Conservation (phyloP, 2,888 invertebrate genomes). For the Falcaria lacertinaria region DNA sequence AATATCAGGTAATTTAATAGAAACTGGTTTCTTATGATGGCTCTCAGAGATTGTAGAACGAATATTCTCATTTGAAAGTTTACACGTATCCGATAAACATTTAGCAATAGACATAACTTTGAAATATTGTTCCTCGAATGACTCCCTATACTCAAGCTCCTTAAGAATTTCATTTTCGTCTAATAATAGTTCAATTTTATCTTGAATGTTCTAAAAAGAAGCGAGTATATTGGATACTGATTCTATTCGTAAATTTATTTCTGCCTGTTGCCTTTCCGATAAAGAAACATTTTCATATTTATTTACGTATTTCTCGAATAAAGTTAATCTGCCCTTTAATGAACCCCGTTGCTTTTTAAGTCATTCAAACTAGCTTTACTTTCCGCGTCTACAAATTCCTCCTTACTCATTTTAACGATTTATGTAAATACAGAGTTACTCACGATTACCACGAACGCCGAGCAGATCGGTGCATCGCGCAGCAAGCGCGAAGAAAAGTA, state of each 20-base stretch:
- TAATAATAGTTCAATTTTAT: too few species aligned
- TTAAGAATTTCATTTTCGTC: background rate
- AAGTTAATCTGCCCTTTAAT: background rate
- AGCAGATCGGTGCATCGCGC: too few species aligned
- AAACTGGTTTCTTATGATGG: too few species aligned
- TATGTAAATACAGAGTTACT: too few species aligned
- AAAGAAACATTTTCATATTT: background rate
- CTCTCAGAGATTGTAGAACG: too few species aligned
- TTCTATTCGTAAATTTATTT: background rate
- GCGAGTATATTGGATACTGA: background rate
- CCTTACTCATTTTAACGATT: too few species aligned
- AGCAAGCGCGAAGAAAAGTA: too few species aligned
- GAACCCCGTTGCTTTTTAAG: background rate
- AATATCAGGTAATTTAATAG: slow-evolving; percentile 11
- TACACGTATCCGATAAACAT: background rate
- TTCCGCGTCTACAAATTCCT: too few species aligned
- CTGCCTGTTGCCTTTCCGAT: background rate
- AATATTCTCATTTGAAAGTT: too few species aligned
- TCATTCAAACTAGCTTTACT: too few species aligned
- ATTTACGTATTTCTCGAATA: background rate
- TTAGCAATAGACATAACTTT: background rate
- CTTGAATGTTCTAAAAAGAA: background rate
- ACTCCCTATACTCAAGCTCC: background rate
- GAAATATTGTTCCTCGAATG: background rate
- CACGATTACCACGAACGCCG: too few species aligned